Evolutionary conservation across 2,797 vertebrate species (phyloP).

Genomic region (Sciurus carolinensis): DNA sequence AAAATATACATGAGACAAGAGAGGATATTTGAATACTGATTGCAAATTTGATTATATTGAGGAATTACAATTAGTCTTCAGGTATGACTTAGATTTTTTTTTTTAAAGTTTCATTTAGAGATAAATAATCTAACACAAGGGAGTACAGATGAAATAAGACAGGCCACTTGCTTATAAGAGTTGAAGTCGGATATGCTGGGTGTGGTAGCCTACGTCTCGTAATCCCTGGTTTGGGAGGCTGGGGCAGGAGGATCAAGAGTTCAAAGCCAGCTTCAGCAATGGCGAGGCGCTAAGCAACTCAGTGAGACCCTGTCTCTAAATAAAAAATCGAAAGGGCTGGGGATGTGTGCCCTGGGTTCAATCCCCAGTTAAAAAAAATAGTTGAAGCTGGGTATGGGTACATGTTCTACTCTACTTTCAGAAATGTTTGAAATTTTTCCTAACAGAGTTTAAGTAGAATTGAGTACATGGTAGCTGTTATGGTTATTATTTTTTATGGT

Average conservation of each 20-base stretch:
- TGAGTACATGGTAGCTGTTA: neutral
- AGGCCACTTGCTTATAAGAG: neutral
- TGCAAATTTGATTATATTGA: conserved; percentile 43
- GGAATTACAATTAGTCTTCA: conserved; percentile 26
- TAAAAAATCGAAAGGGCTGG: too few relatives aligned
- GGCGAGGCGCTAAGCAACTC: too few relatives aligned
- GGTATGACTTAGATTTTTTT: conserved; percentile 6
- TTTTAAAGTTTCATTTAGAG: conserved; percentile 34
- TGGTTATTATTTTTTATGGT: neutral
- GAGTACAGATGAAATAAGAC: neutral
- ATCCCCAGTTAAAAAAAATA: neutral
- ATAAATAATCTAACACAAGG: neutral
- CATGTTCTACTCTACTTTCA: conserved; percentile 6
- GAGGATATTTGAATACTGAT: conserved; percentile 18
- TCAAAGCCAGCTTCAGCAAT: too few relatives aligned
- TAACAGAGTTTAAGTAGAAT: conserved; percentile 39
- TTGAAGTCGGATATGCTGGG: neutral
- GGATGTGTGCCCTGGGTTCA: too few relatives aligned
- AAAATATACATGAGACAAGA: neutral
- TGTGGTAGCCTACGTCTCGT: fast-evolving
- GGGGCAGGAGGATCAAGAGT: too few relatives aligned
- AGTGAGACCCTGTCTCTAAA: too few relatives aligned
- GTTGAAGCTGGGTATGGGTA: neutral
- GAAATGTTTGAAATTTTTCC: conserved; percentile 42
- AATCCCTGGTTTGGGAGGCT: too few relatives aligned